Percentiles rank a stretch among this genome's conserved stretches.
These are phyloP conservation scores for Drosophila putrida DNA, from an alignment of 2,888 invertebrate genomes.

Conservation along the genomic window DNA sequence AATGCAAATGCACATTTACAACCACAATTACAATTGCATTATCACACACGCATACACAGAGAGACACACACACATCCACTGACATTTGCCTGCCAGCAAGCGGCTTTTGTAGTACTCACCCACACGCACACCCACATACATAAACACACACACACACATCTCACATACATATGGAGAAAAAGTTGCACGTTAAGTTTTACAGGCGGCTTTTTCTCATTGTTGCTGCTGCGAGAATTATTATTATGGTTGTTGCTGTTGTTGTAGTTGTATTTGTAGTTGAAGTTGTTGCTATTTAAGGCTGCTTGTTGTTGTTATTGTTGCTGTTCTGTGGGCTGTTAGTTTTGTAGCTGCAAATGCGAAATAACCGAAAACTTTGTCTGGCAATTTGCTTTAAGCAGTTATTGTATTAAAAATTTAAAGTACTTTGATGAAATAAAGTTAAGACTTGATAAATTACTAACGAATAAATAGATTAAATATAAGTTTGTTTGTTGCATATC, in stretches of 20 bases:
- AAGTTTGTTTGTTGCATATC: constrained; percentile 8
- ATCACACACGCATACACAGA: constrained; percentile 50
- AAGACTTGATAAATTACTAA: constrained; percentile 30
- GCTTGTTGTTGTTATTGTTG: constrained; percentile 16
- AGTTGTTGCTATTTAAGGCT: constrained; percentile 38
- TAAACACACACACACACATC: constrained; percentile 5
- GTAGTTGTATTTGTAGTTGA: constrained; percentile 19
- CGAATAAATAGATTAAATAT: constrained; percentile 26
- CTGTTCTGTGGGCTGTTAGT: constrained; percentile 20
- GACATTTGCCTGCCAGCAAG: constrained; percentile 43
- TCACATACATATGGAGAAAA: constrained; percentile 40
- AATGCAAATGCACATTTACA: constrained; percentile 63
- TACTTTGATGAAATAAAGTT: constrained; percentile 36
- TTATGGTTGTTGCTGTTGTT: constrained; percentile 29
- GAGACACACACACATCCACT: constrained; percentile 13
- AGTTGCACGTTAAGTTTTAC: constrained; percentile 61
- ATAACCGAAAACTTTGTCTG: constrained; percentile 49
- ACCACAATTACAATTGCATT: constrained; percentile 73
- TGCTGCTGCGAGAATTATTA: constrained; percentile 48
- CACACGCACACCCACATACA: constrained; percentile 21
- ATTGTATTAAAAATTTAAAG: constrained; percentile 55
- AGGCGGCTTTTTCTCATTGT: constrained; percentile 46
- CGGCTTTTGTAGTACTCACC: constrained; percentile 49
- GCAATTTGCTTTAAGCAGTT: constrained; percentile 55
- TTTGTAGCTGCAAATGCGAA: constrained; percentile 41